A percentile compares a stretch with the other conserved stretches of the same genome.
Conservation (phyloP, 2,113 vertebrate species). For the Alouatta palliata region DNA sequence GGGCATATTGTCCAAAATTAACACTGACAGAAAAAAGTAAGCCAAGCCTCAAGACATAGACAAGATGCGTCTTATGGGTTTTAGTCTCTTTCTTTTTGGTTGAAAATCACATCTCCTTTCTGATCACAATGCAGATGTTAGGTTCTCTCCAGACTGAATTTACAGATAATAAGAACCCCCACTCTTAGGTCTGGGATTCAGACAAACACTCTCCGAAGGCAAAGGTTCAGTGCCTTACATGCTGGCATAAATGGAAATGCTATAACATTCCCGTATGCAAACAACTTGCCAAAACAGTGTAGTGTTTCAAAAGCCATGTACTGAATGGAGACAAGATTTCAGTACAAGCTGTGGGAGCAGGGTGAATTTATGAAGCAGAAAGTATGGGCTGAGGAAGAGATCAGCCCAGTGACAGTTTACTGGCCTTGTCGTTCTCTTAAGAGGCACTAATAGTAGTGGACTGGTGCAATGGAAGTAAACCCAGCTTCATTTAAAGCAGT, state of each 20-base stretch:
- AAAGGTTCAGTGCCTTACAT: conserved; percentile 80
- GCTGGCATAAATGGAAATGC: conserved; percentile 83
- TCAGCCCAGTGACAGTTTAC: conserved; percentile 84
- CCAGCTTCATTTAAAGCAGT: conserved; percentile 86
- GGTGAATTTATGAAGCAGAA: conserved; percentile 88
- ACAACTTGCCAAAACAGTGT: conserved; percentile 84
- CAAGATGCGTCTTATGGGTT: background rate
- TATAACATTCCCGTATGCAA: conserved; percentile 79
- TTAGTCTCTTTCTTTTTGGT: conserved; percentile 40
- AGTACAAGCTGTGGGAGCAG: conserved; percentile 83
- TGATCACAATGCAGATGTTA: conserved; percentile 68
- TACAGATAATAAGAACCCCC: conserved; percentile 71
- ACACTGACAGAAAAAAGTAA: background rate
- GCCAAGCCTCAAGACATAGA: background rate
- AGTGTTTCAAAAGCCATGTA: conserved; percentile 83
- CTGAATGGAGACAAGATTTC: conserved; percentile 83
- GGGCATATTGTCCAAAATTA: conserved; percentile 20
- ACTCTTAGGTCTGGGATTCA: conserved; percentile 72
- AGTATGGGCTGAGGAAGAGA: conserved; percentile 84
- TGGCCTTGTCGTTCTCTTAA: conserved; percentile 85
- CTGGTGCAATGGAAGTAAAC: conserved; percentile 84
- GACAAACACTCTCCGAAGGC: conserved; percentile 75
- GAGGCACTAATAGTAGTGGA: conserved; percentile 85
- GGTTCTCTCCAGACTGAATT: conserved; percentile 62
- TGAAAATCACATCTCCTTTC: conserved; percentile 57